Evolutionary conservation across 2,888 invertebrate species (phyloP).

Genomic region (Flexamia atlantica): DNA sequence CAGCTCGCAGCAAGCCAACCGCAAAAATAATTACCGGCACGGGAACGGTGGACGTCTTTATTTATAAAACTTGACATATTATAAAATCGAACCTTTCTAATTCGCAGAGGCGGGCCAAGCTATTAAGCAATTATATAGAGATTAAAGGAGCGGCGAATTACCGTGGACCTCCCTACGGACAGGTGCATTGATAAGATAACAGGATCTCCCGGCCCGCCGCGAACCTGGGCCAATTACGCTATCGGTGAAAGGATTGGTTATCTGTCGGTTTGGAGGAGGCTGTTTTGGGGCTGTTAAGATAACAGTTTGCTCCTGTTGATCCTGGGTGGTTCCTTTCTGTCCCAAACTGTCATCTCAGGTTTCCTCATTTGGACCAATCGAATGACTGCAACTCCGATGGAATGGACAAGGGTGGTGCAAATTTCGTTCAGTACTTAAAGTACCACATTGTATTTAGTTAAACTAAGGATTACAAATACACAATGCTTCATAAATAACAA

Average conservation of each 20-base stretch:
- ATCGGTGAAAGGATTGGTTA: constrained; percentile 3
- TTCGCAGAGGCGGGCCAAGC: constrained; percentile 5
- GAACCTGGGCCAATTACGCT: not conserved
- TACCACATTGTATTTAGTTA: too few species aligned
- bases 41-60: constrained; percentile 18
- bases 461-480: too few species aligned
- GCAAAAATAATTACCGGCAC: constrained; percentile 8
- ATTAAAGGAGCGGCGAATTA: constrained; percentile 34
- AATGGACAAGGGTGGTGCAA: too few species aligned
- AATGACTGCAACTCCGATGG: too few species aligned
- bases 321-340: not conserved
- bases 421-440: too few species aligned
- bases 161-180: not conserved
- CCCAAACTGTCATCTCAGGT: not conserved
- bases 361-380: too few species aligned
- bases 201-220: not conserved
- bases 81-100: constrained; percentile 26
- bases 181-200: constrained; percentile 29
- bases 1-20: not conserved
- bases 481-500: too few species aligned
- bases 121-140: constrained; percentile 48
- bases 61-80: constrained; percentile 29
- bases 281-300: constrained; percentile 1
- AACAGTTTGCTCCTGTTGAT: not conserved
- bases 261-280: constrained; percentile 7